phyloP scores from a whole-genome alignment of 92 coral and sea anemone genomes.

The Montipora capitata region DNA sequence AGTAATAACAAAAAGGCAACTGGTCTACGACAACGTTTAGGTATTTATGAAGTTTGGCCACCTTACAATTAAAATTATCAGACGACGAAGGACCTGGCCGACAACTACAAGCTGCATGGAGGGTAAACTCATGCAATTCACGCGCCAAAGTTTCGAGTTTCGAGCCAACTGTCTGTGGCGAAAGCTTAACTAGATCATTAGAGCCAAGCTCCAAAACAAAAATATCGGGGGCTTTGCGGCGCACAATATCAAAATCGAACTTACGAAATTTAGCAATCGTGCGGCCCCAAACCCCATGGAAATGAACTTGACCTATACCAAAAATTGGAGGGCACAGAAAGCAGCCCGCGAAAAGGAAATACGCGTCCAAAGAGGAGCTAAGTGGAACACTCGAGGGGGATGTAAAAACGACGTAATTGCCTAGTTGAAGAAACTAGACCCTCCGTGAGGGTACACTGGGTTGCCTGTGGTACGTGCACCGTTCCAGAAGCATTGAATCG shows the following conservation, averaged over 20 bases:
- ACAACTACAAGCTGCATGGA: neutral
- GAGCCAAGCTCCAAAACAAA: neutral
- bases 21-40: neutral
- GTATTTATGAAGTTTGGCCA: slow-evolving; percentile 8
- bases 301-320: neutral
- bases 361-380: too few species aligned
- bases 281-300: neutral
- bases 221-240: neutral
- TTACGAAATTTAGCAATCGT: neutral
- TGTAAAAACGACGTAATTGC: too few species aligned
- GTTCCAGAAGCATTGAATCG: too few species aligned
- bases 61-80: neutral
- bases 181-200: neutral
- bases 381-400: too few species aligned
- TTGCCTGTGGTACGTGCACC: too few species aligned
- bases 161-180: slow-evolving; percentile 1
- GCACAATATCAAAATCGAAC: neutral
- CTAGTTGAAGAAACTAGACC: too few species aligned
- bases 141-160: neutral
- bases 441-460: too few species aligned
- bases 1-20: slow-evolving; percentile 6
- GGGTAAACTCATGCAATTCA: neutral
- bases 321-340: too few species aligned
- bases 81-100: slow-evolving; percentile 11
- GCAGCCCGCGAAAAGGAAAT: too few species aligned